Evolutionary conservation across 2,888 invertebrate genomes (phyloP), one percentile per base, ranked within the genome.

Genomic region (Atrina japonica): DNA sequence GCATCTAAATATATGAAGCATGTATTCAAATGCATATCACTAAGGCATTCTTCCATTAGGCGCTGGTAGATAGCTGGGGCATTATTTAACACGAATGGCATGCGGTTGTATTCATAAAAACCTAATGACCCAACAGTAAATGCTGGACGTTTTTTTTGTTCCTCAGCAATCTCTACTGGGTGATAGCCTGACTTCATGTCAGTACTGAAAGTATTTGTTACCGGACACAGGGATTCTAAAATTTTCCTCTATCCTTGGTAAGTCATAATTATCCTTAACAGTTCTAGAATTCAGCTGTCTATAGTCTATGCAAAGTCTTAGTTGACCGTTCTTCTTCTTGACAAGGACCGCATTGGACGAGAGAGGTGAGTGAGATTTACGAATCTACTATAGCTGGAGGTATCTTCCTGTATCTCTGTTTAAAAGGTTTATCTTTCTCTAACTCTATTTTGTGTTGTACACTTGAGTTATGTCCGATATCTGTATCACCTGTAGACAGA

Each of bases 1-100:
- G 21, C 49, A 49, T 60, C 60, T 45, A 60, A 23, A 45, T 49
- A 49, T 6, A 49, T 49, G 11, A 49, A 49, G 18, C 49, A 49
- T 23, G 25, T 49, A 23, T 49, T 7, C 21, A 49, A 25, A 49
- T 49, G 49, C 23, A 76, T 40, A 47, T 76, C 68, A 55, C 71
- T 64, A n/a, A 76, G 7, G 40, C 61, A 25, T 49, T 60, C 43
- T 18, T 60, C 21, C 47, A 45, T 14, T 27, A 60, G n/a, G 16
- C 60, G 25, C 40, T 45, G 23, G 3, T 14, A 45, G 16, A 16
- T 16, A 9, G n/a, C 35, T 9, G 59, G 45, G 1, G 27, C 47
- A 43, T 60, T n/a, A n/a, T n/a, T n/a, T n/a, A n/a, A n/a, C n/a
- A n/a, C n/a, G n/a, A n/a, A n/a, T n/a, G n/a, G n/a, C n/a, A n/a